A percentile compares a stretch with the other conserved stretches of the same genome.
phyloP scores from a whole-genome alignment of 1,140 invertebrate genomes.

The Anagrus nilaparvatae region DNA sequence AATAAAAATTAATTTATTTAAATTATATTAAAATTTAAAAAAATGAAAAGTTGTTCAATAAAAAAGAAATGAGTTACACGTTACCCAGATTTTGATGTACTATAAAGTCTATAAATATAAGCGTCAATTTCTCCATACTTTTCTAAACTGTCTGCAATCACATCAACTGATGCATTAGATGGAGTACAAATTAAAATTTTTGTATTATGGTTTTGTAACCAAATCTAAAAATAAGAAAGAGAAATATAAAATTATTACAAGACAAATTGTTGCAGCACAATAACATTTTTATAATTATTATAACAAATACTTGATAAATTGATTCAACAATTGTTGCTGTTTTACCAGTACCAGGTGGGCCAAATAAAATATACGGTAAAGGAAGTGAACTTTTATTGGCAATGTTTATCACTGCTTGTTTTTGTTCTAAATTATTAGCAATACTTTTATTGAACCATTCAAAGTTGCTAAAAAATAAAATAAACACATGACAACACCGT shows the following conservation, averaged over 20 bases:
- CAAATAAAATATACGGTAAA: slow-evolving; percentile 65
- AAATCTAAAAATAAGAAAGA: slow-evolving; percentile 30
- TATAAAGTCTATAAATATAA: slow-evolving; percentile 40
- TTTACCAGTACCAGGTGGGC: slow-evolving; percentile 73
- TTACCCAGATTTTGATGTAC: slow-evolving; percentile 33
- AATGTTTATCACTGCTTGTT: slow-evolving; percentile 53
- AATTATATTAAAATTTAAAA: too few species aligned
- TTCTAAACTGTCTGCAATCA: slow-evolving; percentile 48
- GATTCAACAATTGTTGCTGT: slow-evolving; percentile 65
- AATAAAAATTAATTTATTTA: slow-evolving; percentile 26
- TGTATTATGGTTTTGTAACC: slow-evolving; percentile 32
- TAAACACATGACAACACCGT: too few species aligned
- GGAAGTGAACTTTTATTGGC: slow-evolving; percentile 46
- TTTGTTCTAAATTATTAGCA: slow-evolving; percentile 49
- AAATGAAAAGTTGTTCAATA: too few species aligned
- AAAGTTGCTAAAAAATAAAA: too few species aligned
- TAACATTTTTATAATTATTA: too few species aligned
- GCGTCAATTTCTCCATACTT: slow-evolving; percentile 27
- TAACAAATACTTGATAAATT: slow-evolving; percentile 51
- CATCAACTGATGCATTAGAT: slow-evolving; percentile 69
- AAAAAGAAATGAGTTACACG: too few species aligned
- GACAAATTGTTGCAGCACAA: too few species aligned
- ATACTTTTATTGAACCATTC: slow-evolving; percentile 65
- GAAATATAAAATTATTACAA: too few species aligned
- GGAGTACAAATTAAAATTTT: slow-evolving; percentile 57